Evolutionary conservation across 2,113 vertebrate species (phyloP).

Genomic region (Cyprichromis sp.): DNA sequence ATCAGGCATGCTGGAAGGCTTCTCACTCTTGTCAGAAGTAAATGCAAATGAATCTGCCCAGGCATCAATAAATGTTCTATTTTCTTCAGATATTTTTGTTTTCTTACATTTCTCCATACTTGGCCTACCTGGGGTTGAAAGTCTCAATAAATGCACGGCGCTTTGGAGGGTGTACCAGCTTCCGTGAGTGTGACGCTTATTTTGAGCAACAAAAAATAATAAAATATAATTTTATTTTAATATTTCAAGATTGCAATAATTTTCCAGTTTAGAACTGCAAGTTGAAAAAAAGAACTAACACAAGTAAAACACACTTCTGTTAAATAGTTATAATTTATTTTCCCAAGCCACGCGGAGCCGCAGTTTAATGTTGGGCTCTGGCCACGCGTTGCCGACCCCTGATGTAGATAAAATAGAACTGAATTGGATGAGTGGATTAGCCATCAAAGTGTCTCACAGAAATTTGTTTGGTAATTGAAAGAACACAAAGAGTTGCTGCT

Average conservation of each 20-base stretch:
- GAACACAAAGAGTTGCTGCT: not conserved
- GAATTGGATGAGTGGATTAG: accelerated
- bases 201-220: not conserved
- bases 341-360: not conserved
- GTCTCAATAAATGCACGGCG: not conserved
- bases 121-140: not conserved
- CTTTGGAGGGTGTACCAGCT: not conserved
- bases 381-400: accelerated
- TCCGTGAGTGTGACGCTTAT: not conserved
- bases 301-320: not conserved
- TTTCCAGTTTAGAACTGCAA: not conserved
- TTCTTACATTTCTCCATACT: not conserved
- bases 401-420: not conserved
- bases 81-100: not conserved
- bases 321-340: not conserved
- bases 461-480: not conserved
- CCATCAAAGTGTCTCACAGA: not conserved
- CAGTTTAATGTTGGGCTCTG: not conserved
- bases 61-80: not conserved
- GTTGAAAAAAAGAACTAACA: not conserved
- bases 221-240: not conserved
- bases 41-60: accelerated
- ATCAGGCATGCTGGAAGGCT: not conserved
- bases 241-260: not conserved
- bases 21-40: not conserved